These are phyloP conservation scores for Gymnosoma rotundatum DNA, from an alignment of 2,888 invertebrate genomes.

Conservation along the genomic window DNA sequence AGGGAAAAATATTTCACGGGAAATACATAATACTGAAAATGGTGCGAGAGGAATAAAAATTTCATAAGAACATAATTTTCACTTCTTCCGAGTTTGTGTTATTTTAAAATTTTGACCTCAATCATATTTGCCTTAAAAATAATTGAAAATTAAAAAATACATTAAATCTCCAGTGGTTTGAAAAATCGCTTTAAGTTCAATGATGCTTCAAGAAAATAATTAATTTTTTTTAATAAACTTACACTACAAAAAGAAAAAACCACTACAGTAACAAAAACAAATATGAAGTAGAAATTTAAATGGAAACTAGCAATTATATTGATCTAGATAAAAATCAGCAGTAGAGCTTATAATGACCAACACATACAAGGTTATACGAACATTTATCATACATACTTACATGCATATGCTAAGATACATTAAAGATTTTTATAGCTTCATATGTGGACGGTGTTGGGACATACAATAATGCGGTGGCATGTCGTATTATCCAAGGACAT, in stretches of 20 bases:
- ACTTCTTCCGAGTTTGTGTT: too few relatives aligned
- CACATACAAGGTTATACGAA: too few relatives aligned
- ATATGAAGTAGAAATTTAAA: constrained; percentile 41
- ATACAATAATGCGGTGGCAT: too few relatives aligned
- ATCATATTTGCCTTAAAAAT: neutral
- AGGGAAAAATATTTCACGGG: too few relatives aligned
- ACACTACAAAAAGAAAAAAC: neutral
- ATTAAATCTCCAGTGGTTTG: neutral
- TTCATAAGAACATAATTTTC: too few relatives aligned
- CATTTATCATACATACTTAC: too few relatives aligned
- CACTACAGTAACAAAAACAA: constrained; percentile 29
- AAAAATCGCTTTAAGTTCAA: constrained; percentile 46
- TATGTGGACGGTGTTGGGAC: neutral
- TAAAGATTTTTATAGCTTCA: too few relatives aligned
- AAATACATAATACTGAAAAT: too few relatives aligned
- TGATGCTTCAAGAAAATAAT: constrained; percentile 53
- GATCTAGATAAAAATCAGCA: constrained; percentile 53
- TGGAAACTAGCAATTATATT: constrained; percentile 66
- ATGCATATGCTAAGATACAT: too few relatives aligned
- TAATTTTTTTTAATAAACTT: constrained; percentile 27
- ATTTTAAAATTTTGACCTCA: neutral
- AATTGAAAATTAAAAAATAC: neutral
- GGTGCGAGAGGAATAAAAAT: too few relatives aligned
- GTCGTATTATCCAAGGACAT: too few relatives aligned
- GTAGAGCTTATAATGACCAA: constrained; percentile 26